phyloP scores from a whole-genome alignment of 2,797 vertebrate genomes.

The Bradypodion pumilum region DNA sequence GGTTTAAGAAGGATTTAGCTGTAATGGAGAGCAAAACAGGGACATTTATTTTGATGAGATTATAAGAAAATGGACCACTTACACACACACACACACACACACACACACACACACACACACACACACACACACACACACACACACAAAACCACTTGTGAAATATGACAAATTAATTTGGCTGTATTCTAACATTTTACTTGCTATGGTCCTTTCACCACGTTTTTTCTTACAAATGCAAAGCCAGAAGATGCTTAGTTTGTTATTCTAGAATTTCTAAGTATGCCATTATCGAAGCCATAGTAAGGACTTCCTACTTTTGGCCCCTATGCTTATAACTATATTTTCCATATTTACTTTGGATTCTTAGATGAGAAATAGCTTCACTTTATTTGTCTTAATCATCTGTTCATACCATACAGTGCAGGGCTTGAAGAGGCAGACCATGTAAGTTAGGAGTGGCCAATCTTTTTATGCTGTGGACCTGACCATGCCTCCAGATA shows the following conservation, averaged over 20 bases:
- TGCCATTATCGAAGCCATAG: no score
- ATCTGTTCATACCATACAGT: no score
- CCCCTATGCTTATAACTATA: background rate
- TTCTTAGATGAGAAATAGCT: no score
- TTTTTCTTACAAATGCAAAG: background rate
- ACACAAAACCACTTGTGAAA: background rate
- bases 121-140: no score
- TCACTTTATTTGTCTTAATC: no score
- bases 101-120: no score
- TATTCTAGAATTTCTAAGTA: background rate
- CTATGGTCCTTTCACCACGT: background rate
- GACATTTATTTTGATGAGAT: background rate
- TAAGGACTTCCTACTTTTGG: no score
- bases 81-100: no score
- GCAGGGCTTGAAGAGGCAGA: no score
- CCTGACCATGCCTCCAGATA: no score
- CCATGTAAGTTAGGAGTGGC: no score
- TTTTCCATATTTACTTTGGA: background rate
- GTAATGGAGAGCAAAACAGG: background rate
- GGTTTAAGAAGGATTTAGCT: constrained; percentile 10
- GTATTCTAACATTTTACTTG: background rate
- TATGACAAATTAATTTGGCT: background rate
- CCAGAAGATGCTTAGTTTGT: background rate
- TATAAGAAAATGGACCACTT: background rate
- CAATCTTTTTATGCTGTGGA: no score